phyloP scores from a whole-genome alignment of 2,113 vertebrate species.

The Thomomys bottae region DNA sequence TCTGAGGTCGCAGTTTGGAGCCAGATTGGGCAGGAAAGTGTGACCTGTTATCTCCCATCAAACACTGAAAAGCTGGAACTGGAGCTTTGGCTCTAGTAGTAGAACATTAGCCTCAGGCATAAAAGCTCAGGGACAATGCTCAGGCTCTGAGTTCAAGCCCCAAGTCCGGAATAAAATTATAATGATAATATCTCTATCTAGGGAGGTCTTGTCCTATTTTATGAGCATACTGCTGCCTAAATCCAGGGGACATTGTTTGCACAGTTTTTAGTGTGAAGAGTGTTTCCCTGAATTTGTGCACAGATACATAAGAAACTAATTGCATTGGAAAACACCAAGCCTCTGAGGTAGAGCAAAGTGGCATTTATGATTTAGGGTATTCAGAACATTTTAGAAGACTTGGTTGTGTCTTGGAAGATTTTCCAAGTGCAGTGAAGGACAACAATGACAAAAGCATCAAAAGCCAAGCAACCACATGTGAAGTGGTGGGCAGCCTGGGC shows the following conservation, averaged over 20 bases:
- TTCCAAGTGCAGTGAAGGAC: slow-evolving; percentile 5
- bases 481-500: not conserved
- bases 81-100: no score
- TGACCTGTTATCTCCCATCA: no score
- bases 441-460: not conserved
- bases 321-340: not conserved
- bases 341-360: not conserved
- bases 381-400: not conserved
- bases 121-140: no score
- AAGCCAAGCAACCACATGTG: not conserved
- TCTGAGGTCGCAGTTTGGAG: not conserved
- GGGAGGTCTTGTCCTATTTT: not conserved
- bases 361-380: not conserved
- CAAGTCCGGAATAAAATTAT: no score
- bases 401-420: not conserved
- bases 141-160: no score
- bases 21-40: not conserved
- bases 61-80: no score
- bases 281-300: not conserved
- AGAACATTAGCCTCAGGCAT: no score
- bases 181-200: no score
- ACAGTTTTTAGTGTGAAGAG: not conserved
- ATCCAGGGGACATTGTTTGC: not conserved
- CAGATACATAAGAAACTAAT: slow-evolving; percentile 24
- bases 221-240: not conserved